Conservation (phyloP, 2,797 vertebrate genomes). For the Poeciliopsis gracilis region DNA sequence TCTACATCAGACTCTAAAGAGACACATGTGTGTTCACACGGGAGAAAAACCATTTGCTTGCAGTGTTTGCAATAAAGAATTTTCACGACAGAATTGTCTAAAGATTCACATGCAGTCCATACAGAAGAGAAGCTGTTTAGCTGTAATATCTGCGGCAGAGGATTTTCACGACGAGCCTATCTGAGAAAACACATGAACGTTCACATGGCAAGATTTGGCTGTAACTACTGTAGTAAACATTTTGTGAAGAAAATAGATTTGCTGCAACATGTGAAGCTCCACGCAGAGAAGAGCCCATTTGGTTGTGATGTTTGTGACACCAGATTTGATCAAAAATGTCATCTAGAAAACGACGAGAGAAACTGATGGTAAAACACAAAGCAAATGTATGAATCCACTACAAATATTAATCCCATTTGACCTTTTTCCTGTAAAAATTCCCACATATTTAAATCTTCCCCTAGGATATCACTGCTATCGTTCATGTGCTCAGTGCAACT, state of each 20-base stretch:
- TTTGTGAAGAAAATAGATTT: constrained; percentile 3
- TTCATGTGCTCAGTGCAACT: background rate
- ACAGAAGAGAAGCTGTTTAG: background rate
- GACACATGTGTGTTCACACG: background rate
- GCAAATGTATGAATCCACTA: background rate
- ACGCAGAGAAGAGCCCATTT: background rate
- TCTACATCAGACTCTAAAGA: background rate
- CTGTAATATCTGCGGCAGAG: background rate
- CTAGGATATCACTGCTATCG: background rate
- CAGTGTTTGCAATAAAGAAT: background rate
- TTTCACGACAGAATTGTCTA: background rate
- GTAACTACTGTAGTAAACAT: background rate
- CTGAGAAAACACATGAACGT: constrained; percentile 6
- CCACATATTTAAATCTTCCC: background rate
- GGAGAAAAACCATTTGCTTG: background rate
- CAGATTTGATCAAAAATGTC: background rate
- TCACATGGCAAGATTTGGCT: background rate
- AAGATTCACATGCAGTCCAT: constrained; percentile 2
- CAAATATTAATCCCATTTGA: background rate
- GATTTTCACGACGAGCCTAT: background rate
- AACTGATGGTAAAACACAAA: background rate
- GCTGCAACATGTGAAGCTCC: background rate
- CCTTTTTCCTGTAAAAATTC: background rate
- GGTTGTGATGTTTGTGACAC: background rate
- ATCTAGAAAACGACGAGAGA: background rate